A percentile compares a stretch with the other conserved stretches of the same genome.
These are phyloP conservation scores for Muricea muricata DNA, from an alignment of 92 coral and sea anemone genomes.

Conservation along the genomic window DNA sequence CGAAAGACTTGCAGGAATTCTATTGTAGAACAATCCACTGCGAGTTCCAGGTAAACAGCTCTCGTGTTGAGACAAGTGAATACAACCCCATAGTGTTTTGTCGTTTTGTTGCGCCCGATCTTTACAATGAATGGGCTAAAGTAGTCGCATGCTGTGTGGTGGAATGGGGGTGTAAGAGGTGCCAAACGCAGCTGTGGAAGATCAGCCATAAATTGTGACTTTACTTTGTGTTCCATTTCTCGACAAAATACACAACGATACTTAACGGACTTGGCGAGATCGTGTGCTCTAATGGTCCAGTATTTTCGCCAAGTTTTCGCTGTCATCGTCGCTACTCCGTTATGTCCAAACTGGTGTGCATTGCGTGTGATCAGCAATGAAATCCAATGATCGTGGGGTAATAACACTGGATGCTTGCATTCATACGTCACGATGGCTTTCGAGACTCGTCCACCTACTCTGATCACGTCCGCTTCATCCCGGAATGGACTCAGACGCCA, in stretches of 20 bases:
- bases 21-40: no score
- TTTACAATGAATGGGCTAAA: no score
- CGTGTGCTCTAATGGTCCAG: conserved; percentile 27
- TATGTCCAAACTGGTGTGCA: conserved; percentile 21
- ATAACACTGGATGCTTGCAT: not conserved
- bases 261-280: conserved; percentile 36
- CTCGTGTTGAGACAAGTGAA: no score
- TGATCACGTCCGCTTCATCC: not conserved
- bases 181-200: conserved; percentile 41
- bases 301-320: conserved; percentile 20
- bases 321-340: conserved; percentile 46
- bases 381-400: not conserved
- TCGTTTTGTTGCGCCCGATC: no score
- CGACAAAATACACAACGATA: conserved; percentile 38
- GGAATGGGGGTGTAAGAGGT: conserved; percentile 44
- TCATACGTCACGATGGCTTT: not conserved
- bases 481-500: not conserved
- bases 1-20: no score
- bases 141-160: no score
- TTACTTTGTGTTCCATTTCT: conserved; percentile 19
- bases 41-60: no score
- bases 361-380: conserved; percentile 2
- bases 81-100: no score
- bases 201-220: conserved; percentile 42
- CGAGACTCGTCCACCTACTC: not conserved